Conservation (phyloP, 2,888 invertebrate genomes). For the Tiliacea aurago region DNA sequence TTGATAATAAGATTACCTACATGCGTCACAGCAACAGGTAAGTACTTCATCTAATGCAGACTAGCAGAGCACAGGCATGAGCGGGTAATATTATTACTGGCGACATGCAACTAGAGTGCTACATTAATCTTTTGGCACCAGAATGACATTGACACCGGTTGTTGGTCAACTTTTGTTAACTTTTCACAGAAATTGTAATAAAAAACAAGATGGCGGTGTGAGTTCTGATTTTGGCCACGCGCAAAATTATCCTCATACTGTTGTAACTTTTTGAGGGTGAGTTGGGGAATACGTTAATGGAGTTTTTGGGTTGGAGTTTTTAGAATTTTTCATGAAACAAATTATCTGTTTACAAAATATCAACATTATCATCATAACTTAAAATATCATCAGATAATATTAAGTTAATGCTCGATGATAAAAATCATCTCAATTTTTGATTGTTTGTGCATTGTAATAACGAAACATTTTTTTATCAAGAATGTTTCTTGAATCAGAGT, state of each 20-base stretch:
- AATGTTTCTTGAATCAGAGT: slow-evolving; percentile 19
- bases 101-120: neutral
- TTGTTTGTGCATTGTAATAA: too few species aligned
- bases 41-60: neutral
- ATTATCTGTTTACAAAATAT: neutral
- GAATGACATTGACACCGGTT: too few species aligned
- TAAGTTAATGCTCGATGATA: neutral
- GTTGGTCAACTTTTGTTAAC: too few species aligned
- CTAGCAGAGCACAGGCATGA: neutral
- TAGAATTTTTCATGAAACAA: neutral
- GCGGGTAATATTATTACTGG: neutral
- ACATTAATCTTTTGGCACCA: neutral
- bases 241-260: too few species aligned
- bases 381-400: too few species aligned
- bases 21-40: neutral
- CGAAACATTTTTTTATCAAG: neutral
- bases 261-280: neutral
- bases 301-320: neutral
- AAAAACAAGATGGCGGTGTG: too few species aligned
- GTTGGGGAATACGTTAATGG: neutral
- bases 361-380: neutral
- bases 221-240: too few species aligned
- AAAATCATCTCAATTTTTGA: neutral
- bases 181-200: too few species aligned
- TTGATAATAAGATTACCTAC: neutral